Evolutionary conservation across 2,113 vertebrate species (phyloP).

Genomic region (Oncorhynchus kisutch): DNA sequence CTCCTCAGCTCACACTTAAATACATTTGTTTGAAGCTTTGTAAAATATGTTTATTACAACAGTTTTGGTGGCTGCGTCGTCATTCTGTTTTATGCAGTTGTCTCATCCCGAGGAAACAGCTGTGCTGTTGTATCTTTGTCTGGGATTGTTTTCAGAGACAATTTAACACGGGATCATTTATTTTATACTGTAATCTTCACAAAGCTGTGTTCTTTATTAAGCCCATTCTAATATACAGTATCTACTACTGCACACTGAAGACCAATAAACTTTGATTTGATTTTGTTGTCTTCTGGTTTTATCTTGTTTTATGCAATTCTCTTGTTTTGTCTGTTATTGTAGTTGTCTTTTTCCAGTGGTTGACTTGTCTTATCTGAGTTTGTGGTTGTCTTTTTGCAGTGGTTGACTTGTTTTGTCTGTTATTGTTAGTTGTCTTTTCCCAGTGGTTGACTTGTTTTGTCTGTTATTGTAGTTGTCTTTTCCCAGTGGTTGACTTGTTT

Average conservation of each 20-base stretch:
- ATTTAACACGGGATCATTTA: too few relatives aligned
- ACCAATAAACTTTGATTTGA: too few relatives aligned
- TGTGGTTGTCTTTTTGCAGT: not conserved
- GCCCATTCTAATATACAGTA: too few relatives aligned
- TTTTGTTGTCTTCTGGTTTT: too few relatives aligned
- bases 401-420: conserved; percentile 4
- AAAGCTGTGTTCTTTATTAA: too few relatives aligned
- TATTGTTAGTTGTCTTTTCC: not conserved
- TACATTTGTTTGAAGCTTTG: not conserved
- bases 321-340: not conserved
- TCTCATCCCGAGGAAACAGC: not conserved
- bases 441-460: conserved; percentile 1
- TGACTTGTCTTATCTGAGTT: too few relatives aligned
- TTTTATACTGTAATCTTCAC: too few relatives aligned
- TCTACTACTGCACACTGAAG: too few relatives aligned
- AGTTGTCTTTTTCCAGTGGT: too few relatives aligned
- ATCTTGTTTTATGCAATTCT: not conserved
- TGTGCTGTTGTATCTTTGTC: not conserved
- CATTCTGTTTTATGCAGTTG: not conserved
- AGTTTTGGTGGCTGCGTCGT: not conserved
- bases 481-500: conserved; percentile 21
- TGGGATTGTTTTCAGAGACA: not conserved
- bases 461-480: not conserved
- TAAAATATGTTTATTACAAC: not conserved
- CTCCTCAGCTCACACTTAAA: not conserved